Conservation (phyloP, 1,140 invertebrate species). For the honey bee (Apis mellifera) region DNA sequence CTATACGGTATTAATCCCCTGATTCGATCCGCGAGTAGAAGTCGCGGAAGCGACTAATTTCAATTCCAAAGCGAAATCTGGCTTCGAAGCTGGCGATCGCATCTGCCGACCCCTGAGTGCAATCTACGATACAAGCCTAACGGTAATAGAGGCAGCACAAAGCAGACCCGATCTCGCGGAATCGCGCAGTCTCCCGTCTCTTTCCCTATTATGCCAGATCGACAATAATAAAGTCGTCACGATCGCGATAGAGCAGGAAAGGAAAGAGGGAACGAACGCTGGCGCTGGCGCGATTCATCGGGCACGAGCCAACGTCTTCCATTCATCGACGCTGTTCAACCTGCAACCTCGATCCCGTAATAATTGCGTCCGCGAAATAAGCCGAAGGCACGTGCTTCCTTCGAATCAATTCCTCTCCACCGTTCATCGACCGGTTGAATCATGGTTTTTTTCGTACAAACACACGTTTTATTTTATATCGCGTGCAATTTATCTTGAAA, state of each 20-base stretch:
- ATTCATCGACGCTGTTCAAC: constrained; percentile 52
- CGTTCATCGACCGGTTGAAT: neutral
- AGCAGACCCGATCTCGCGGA: neutral
- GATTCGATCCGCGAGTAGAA: neutral
- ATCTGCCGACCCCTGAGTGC: constrained; percentile 33
- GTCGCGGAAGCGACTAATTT: constrained; percentile 48
- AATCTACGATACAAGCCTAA: constrained; percentile 42
- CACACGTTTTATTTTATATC: no score
- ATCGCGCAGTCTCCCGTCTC: neutral
- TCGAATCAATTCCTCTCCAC: constrained; percentile 12
- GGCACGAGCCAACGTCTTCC: constrained; percentile 45
- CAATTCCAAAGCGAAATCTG: constrained; percentile 40
- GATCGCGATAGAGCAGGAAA: constrained; percentile 26
- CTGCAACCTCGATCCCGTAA: constrained; percentile 34
- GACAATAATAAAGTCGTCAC: constrained; percentile 64
- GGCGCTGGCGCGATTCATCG: constrained; percentile 51
- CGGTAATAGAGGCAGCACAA: constrained; percentile 32
- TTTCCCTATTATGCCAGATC: constrained; percentile 18
- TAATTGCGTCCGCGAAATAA: constrained; percentile 53
- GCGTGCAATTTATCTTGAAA: no score
- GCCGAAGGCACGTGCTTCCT: constrained; percentile 29
- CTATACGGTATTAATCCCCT: neutral
- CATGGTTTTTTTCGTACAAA: no score
- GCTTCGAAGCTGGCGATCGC: constrained; percentile 21
- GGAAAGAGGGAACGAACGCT: neutral